Percentiles rank a stretch among this genome's conserved stretches.
phyloP scores from a whole-genome alignment of 1,140 invertebrate species.

The Leucophenga varia region DNA sequence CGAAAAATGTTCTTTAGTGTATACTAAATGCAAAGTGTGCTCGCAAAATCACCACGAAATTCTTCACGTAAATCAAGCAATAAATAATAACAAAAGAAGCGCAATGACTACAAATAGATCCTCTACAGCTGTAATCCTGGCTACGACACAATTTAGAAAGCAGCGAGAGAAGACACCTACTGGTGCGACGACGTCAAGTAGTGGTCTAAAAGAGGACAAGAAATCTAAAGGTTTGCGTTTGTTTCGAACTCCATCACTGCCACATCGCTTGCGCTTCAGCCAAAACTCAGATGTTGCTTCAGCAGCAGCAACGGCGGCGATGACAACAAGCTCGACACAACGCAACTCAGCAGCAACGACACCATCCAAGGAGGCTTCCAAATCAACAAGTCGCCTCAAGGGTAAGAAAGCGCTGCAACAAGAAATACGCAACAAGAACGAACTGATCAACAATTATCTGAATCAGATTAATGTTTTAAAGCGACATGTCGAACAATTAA shows the following conservation, averaged over 20 bases:
- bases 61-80: too few relatives aligned
- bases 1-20: too few relatives aligned
- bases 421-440: conserved; percentile 52
- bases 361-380: conserved; percentile 44
- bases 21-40: too few relatives aligned
- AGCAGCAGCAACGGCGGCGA: conserved; percentile 6
- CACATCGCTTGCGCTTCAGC: conserved; percentile 49
- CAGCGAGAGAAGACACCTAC: too few relatives aligned
- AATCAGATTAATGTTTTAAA: conserved; percentile 47
- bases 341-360: conserved; percentile 46
- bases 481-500: conserved; percentile 46
- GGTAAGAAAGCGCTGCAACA: conserved; percentile 53
- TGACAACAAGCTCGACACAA: conserved; percentile 43
- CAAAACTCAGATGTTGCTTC: conserved; percentile 23
- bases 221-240: conserved; percentile 48
- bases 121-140: too few relatives aligned
- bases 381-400: conserved; percentile 42
- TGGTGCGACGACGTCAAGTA: too few relatives aligned
- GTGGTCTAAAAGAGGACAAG: conserved; percentile 39
- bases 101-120: too few relatives aligned
- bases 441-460: conserved; percentile 46
- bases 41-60: too few relatives aligned
- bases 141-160: too few relatives aligned
- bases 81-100: too few relatives aligned
- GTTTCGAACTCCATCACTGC: conserved; percentile 51